These are phyloP conservation scores for Orussus abietinus DNA, from an alignment of 1,140 invertebrate genomes.

Conservation along the genomic window DNA sequence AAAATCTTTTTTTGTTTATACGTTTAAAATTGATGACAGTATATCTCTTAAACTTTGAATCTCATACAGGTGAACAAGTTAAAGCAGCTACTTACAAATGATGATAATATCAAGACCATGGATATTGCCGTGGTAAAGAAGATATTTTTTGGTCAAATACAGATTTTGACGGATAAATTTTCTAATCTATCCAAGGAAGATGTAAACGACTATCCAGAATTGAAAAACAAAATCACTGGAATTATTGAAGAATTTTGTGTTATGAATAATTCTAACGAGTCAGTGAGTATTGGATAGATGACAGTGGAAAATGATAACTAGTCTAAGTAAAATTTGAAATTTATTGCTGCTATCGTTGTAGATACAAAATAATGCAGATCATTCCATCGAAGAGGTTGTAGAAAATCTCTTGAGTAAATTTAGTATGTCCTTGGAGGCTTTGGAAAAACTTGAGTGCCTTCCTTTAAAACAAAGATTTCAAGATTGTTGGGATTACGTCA, in stretches of 20 bases:
- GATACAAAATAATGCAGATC: not conserved
- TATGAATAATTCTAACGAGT: too few species aligned
- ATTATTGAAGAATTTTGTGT: slow-evolving; percentile 29
- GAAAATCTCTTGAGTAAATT: slow-evolving; percentile 30
- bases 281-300: too few species aligned
- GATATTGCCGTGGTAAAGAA: slow-evolving; percentile 20
- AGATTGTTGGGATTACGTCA: slow-evolving; percentile 41
- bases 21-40: slow-evolving; percentile 4
- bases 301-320: too few species aligned
- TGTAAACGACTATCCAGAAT: slow-evolving; percentile 25
- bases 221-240: slow-evolving; percentile 26
- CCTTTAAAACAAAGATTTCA: slow-evolving; percentile 41
- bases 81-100: slow-evolving; percentile 12
- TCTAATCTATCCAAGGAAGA: slow-evolving; percentile 25
- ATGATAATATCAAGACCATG: slow-evolving; percentile 3
- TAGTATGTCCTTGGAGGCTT: slow-evolving; percentile 25
- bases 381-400: slow-evolving; percentile 18
- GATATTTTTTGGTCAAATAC: slow-evolving; percentile 25
- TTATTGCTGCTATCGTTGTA: not conserved
- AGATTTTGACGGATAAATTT: slow-evolving; percentile 28
- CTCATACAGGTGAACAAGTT: slow-evolving; percentile 31
- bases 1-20: slow-evolving; percentile 2
- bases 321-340: too few species aligned
- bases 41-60: not conserved
- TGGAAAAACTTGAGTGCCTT: slow-evolving; percentile 41